Evolutionary conservation across 2,797 vertebrate genomes (phyloP).

Genomic region (Lagodon rhomboides): DNA sequence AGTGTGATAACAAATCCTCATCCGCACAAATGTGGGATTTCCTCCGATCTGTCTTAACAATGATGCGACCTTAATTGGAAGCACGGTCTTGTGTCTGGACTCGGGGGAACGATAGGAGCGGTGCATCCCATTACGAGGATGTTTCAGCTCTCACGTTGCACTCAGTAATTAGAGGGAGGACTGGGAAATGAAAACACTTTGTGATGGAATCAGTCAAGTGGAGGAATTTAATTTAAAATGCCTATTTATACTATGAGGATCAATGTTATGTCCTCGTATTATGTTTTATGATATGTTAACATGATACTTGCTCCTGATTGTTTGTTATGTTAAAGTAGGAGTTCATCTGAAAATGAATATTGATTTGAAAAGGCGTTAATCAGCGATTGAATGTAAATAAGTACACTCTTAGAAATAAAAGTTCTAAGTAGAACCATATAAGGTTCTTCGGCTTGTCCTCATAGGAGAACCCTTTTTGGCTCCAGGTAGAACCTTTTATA

Average conservation of each 20-base stretch:
- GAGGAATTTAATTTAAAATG: slow-evolving; percentile 63
- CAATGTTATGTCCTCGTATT: neutral
- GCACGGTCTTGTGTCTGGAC: slow-evolving; percentile 63
- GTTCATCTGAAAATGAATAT: no score
- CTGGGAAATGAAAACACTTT: slow-evolving; percentile 66
- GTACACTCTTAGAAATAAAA: no score
- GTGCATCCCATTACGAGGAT: slow-evolving; percentile 58
- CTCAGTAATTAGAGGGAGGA: slow-evolving; percentile 65
- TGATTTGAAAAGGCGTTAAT: no score
- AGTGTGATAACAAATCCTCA: slow-evolving; percentile 66
- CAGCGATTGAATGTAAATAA: no score
- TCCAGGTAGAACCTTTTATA: no score
- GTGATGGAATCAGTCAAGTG: slow-evolving; percentile 57
- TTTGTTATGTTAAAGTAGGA: no score
- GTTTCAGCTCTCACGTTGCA: slow-evolving; percentile 52
- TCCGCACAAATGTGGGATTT: slow-evolving; percentile 56
- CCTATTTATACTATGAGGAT: slow-evolving; percentile 29
- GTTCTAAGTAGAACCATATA: no score
- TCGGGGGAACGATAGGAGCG: slow-evolving; percentile 56
- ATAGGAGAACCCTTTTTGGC: no score
- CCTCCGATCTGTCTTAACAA: slow-evolving; percentile 38
- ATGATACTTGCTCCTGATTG: neutral
- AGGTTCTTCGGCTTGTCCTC: no score
- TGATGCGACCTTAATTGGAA: slow-evolving; percentile 73
- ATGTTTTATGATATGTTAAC: slow-evolving; percentile 11